Evolutionary conservation across 1,140 invertebrate species (phyloP).

Genomic region (Papilio aristodemus): DNA sequence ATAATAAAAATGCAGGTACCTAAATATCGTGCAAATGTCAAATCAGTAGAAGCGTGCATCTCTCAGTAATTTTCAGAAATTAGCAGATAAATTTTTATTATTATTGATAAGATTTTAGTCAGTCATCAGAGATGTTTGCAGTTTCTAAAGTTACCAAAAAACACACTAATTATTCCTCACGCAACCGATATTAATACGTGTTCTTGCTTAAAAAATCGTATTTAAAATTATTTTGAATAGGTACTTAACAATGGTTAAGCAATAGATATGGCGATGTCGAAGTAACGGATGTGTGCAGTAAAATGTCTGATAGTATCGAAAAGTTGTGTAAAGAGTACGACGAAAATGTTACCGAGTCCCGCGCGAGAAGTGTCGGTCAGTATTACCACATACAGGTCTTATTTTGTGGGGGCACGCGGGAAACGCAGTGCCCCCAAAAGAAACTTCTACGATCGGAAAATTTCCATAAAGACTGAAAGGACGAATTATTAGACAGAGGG

Average conservation of each 20-base stretch:
- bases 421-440: no score
- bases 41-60: no score
- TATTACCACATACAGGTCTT: slow-evolving; percentile 35
- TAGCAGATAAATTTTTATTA: no score
- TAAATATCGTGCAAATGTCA: no score
- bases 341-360: slow-evolving; percentile 52
- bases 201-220: background rate
- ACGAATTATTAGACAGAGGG: no score
- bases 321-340: slow-evolving; percentile 54
- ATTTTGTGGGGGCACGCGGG: no score
- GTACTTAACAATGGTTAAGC: slow-evolving; percentile 29
- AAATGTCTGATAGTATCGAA: slow-evolving; percentile 64
- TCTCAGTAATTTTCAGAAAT: no score
- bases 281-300: slow-evolving; percentile 37
- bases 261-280: slow-evolving; percentile 39
- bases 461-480: no score
- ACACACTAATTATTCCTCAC: background rate
- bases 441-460: no score
- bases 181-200: slow-evolving; percentile 24
- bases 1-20: no score
- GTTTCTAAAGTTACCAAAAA: background rate
- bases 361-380: slow-evolving; percentile 63
- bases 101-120: no score
- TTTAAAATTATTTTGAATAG: slow-evolving; percentile 19
- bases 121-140: background rate